Percentiles rank a stretch among this genome's conserved stretches.
phyloP scores from a whole-genome alignment of 2,888 invertebrate species.

The Epistrophe grossulariae region DNA sequence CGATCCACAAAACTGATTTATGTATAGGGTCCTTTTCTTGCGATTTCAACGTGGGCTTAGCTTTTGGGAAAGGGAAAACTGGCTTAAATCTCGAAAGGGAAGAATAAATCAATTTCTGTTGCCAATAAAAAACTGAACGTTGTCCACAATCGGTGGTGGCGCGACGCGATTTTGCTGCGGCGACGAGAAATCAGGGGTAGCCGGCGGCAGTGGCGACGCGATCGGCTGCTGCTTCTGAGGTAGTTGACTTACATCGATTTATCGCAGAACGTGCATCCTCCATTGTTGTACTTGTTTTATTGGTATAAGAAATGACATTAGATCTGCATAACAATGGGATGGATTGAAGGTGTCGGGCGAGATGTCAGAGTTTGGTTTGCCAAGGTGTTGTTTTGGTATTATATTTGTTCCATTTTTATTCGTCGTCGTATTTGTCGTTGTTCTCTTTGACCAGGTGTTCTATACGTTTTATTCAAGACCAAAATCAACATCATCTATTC shows the following conservation, averaged over 20 bases:
- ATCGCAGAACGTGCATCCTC: constrained; percentile 5
- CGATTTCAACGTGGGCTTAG: constrained; percentile 10
- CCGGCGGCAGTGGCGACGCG: neutral
- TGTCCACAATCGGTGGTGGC: neutral
- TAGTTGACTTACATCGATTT: constrained; percentile 26
- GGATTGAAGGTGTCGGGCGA: constrained; percentile 21
- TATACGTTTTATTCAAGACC: constrained; percentile 17
- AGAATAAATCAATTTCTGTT: constrained; percentile 18
- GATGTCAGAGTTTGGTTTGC: constrained; percentile 15
- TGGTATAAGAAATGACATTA: neutral
- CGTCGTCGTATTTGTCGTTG: neutral
- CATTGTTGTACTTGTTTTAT: constrained; percentile 29
- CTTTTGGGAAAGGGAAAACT: neutral
- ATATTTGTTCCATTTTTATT: neutral
- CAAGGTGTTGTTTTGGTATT: neutral
- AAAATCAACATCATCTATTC: constrained; percentile 23
- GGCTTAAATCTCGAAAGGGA: constrained; percentile 1
- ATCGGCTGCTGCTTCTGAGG: constrained; percentile 14
- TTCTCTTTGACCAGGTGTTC: constrained; percentile 3
- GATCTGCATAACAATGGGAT: constrained; percentile 24
- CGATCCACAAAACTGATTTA: constrained; percentile 21
- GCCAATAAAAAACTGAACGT: constrained; percentile 14
- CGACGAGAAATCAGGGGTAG: neutral
- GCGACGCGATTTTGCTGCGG: neutral
- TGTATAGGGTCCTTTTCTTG: neutral